Percentiles rank a stretch among this genome's conserved stretches.
These are phyloP conservation scores for Nemurella pictetii DNA, from an alignment of 2,888 invertebrate species.

Conservation along the genomic window DNA sequence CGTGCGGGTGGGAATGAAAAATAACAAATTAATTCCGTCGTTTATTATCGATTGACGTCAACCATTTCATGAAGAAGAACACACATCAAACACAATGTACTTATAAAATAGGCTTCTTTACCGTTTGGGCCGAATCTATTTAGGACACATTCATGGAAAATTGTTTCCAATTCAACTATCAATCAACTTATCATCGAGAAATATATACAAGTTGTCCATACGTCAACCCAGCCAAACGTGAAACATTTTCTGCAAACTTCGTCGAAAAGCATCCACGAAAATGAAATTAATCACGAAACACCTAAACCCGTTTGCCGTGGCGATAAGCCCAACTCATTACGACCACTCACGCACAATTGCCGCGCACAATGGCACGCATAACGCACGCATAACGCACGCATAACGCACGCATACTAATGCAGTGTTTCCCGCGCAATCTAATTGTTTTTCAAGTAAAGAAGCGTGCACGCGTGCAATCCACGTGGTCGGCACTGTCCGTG, in stretches of 20 bases:
- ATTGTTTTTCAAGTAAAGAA: conserved; percentile 18
- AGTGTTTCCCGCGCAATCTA: not conserved
- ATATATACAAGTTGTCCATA: not conserved
- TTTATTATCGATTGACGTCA: not conserved
- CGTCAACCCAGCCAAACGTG: not conserved
- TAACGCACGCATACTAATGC: not conserved
- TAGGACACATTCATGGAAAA: not conserved
- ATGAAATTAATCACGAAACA: not conserved
- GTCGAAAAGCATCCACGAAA: not conserved
- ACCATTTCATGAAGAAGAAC: not conserved
- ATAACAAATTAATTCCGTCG: not conserved
- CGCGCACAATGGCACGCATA: not conserved
- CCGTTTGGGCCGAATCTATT: not conserved
- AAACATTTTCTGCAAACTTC: not conserved
- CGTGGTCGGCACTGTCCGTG: not conserved
- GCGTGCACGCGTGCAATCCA: not conserved
- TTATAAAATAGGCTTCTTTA: not conserved
- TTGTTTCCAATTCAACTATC: not conserved
- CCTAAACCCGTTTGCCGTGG: not conserved
- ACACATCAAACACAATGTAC: not conserved
- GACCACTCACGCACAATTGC: not conserved
- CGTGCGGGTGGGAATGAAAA: not conserved
- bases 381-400: not conserved
- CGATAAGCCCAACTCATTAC: not conserved
- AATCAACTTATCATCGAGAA: not conserved